phyloP scores from a whole-genome alignment of 2,113 vertebrate species.

The Tretioscincus oriximinensis region DNA sequence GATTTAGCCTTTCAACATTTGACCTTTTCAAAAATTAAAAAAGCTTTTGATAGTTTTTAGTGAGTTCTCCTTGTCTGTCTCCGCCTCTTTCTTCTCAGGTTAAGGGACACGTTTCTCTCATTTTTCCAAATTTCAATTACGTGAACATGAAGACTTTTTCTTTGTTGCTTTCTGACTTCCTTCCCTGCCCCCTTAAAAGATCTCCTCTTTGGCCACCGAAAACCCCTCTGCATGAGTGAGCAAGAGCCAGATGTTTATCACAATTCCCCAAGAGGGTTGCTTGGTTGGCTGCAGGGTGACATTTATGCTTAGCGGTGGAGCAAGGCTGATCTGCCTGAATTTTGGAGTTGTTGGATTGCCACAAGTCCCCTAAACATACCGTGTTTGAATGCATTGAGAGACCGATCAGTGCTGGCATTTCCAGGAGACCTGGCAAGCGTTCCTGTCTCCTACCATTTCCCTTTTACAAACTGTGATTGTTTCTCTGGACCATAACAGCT shows the following conservation, averaged over 20 bases:
- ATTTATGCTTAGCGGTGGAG: not conserved
- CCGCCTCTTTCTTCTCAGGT: too few species aligned
- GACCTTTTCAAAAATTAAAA: too few species aligned
- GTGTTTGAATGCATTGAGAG: accelerated
- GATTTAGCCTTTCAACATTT: too few species aligned
- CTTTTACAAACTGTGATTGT: not conserved
- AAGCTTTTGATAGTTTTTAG: too few species aligned
- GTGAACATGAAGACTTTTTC: not conserved
- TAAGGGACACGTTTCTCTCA: too few species aligned
- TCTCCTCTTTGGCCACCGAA: too few species aligned
- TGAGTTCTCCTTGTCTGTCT: too few species aligned
- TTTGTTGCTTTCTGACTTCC: not conserved
- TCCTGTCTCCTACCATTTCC: not conserved
- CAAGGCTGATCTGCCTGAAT: not conserved
- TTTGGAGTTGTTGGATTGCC: not conserved
- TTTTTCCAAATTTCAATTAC: not conserved
- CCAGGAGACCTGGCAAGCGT: not conserved
- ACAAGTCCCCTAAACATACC: too few species aligned
- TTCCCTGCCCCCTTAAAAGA: not conserved
- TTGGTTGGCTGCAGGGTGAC: not conserved
- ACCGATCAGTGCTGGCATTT: not conserved
- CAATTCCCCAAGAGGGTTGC: not conserved
- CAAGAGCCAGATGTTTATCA: not conserved
- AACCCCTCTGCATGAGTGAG: not conserved
- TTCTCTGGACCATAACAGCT: not conserved